Conservation (phyloP, 2,888 invertebrate species). For the Deroplatys truncata region DNA sequence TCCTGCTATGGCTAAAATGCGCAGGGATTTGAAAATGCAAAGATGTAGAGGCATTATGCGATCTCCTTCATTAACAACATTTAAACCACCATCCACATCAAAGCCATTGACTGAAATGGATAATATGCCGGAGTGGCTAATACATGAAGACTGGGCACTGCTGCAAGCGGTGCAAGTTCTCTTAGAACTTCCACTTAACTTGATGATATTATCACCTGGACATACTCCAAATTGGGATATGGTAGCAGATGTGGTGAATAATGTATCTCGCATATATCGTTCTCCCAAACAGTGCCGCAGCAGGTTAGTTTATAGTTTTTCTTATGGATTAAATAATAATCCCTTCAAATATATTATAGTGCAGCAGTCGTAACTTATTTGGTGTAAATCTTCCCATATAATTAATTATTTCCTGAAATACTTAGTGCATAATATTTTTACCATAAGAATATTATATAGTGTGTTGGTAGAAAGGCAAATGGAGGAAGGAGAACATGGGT, state of each 20-base stretch:
- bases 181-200: constrained; percentile 66
- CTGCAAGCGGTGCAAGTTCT: constrained; percentile 60
- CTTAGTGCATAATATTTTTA: too few species aligned
- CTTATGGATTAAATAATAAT: too few species aligned
- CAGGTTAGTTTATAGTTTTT: constrained; percentile 51
- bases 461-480: too few species aligned
- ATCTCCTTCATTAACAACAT: constrained; percentile 38
- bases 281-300: constrained; percentile 88
- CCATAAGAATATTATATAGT: too few species aligned
- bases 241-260: constrained; percentile 85
- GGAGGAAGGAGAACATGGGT: too few species aligned
- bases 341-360: too few species aligned
- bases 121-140: constrained; percentile 79
- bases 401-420: too few species aligned
- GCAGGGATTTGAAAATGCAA: constrained; percentile 72
- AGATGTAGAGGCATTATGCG: constrained; percentile 49
- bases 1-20: constrained; percentile 67
- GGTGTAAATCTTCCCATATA: too few species aligned
- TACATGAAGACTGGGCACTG: constrained; percentile 86
- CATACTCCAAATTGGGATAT: constrained; percentile 96
- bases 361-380: too few species aligned
- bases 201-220: constrained; percentile 71
- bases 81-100: constrained; percentile 32
- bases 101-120: constrained; percentile 53
- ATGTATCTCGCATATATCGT: constrained; percentile 78